A percentile compares a stretch with the other conserved stretches of the same genome.
Conservation (phyloP, 2,113 vertebrate species). For the Tachysurus fulvidraco region DNA sequence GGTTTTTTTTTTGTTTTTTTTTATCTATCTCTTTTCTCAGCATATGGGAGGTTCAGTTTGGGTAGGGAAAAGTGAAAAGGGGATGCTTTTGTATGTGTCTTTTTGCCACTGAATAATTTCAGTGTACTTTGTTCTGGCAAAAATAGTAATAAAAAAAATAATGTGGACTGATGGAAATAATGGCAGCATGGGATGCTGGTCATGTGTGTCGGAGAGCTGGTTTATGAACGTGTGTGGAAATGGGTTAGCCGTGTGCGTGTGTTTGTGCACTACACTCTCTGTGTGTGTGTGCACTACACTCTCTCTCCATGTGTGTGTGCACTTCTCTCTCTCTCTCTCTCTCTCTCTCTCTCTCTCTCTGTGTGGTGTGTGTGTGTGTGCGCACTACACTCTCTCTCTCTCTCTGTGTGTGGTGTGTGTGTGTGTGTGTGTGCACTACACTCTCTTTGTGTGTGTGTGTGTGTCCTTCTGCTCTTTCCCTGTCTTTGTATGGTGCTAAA, state of each 20-base stretch:
- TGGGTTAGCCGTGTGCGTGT: not conserved
- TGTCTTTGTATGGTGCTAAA: slow-evolving; percentile 28
- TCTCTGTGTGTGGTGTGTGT: not conserved
- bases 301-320: slow-evolving; percentile 3
- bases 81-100: too few species aligned
- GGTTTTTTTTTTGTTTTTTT: too few species aligned
- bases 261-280: not conserved
- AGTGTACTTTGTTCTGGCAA: too few species aligned
- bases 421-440: not conserved
- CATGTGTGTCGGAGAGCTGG: slow-evolving; percentile 5
- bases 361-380: too few species aligned
- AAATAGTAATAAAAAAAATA: too few species aligned
- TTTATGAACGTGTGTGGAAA: slow-evolving; percentile 8
- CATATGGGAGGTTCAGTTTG: too few species aligned
- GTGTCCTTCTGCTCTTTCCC: not conserved
- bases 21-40: too few species aligned
- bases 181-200: not conserved
- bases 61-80: too few species aligned
- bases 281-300: not conserved
- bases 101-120: too few species aligned
- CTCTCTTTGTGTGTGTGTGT: slow-evolving; percentile 13
- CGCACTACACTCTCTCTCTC: too few species aligned
- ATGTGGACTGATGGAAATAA: not conserved
- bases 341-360: not conserved
- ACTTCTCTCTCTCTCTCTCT: too few species aligned